Base-by-base conservation (phyloP, 2,797 vertebrate genomes). In the Gobionotothen gibberifrons region DNA sequence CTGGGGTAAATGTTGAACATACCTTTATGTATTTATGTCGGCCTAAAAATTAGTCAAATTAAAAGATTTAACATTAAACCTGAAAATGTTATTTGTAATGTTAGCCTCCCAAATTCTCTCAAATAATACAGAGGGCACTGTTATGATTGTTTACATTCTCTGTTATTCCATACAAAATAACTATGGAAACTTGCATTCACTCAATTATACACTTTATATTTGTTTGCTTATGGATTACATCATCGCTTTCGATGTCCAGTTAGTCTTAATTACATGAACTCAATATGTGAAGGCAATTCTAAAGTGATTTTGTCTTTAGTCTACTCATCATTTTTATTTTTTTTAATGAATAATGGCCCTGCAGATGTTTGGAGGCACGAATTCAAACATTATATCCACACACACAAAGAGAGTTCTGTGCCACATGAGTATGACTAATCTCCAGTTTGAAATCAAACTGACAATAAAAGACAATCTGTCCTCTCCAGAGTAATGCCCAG, bases 391-490 rank as follows among this genome's bases (percentile, higher is more conserved):
- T 63, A 39, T 3, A n/a, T 12, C 16, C 22, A 65, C 40, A 82
- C 74, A 69, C 15, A 78, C 15, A 74, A 2, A 60, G 4, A 22
- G 19, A 70, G 62, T 52, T 74, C 67, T 73, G 52, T 69, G 76
- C 74, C 69, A 76, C 56, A 74, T 79, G 70, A 86, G 82, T 77
- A 81, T 78, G 79, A 90, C 78, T 89, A 90, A 89, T 90, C 66
- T 80, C 52, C 57, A 79, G 71, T 85, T 89, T 76, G 60, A 87
- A 89, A 89, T 90, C 85, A 85, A 86, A 78, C 72, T 86, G 81
- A 89, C 88, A 91, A 85, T 83, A 85, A 85, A 87, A 88, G 78
- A 77, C 86, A 83, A 82, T 85, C 85, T 87, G 79, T 89, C 76
- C 74, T 83, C 83, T 85, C 86, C 75, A 85, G 75, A 89, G 64